These are phyloP conservation scores for Mesaphorura yosii DNA, from an alignment of 1,140 invertebrate species.

Conservation along the genomic window DNA sequence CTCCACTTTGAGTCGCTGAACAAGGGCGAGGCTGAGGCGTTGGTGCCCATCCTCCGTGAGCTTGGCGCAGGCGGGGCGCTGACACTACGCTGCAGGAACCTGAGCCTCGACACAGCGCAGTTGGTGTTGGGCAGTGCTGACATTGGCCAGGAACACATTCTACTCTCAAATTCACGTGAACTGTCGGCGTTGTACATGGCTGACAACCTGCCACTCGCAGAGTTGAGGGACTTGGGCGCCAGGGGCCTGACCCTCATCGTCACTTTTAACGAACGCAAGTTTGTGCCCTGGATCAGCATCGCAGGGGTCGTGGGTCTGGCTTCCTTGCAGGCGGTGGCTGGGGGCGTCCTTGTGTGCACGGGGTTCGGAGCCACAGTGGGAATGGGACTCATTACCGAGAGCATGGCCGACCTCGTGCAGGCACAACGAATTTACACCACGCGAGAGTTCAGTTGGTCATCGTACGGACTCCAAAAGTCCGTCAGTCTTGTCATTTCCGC, in stretches of 20 bases:
- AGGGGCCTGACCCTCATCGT: conserved; percentile 10
- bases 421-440: conserved; percentile 1
- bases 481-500: conserved; percentile 10
- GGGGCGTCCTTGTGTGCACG: conserved; percentile 9
- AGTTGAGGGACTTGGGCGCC: not conserved
- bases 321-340: not conserved
- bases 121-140: not conserved
- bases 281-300: conserved; percentile 14
- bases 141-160: not conserved
- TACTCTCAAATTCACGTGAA: not conserved
- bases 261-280: conserved; percentile 6
- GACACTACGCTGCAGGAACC: no score
- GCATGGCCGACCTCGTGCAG: conserved; percentile 1
- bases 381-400: conserved; percentile 11
- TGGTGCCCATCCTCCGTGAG: no score
- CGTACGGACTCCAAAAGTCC: conserved; percentile 13
- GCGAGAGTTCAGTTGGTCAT: conserved; percentile 13
- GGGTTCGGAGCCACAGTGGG: conserved; percentile 17
- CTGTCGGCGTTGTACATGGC: not conserved
- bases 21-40: no score
- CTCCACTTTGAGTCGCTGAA: no score
- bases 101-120: not conserved
- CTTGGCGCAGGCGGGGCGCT: no score
- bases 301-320: not conserved
- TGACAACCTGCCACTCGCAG: not conserved